A percentile compares a stretch with the other conserved stretches of the same genome.
phyloP scores from a whole-genome alignment of 2,113 vertebrate genomes.

The Ochotona curzoniae region DNA sequence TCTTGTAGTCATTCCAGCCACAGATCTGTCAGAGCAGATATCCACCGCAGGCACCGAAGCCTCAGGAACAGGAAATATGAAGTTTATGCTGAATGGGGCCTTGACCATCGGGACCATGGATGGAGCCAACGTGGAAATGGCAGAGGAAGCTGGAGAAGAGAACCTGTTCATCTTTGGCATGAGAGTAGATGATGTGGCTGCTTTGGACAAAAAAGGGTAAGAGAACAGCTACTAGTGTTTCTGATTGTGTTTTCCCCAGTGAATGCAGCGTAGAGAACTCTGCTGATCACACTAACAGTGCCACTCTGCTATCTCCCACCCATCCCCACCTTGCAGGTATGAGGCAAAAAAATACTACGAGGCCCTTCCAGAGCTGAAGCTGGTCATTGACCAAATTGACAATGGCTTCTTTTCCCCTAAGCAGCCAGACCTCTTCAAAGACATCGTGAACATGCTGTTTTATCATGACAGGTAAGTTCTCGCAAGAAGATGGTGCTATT shows the following conservation, averaged over 20 bases:
- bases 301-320: neutral
- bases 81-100: conserved; percentile 99
- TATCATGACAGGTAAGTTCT: conserved; percentile 92
- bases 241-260: neutral
- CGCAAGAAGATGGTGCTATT: too few species aligned
- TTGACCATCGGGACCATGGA: conserved; percentile 99
- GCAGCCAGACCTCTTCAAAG: conserved; percentile 93
- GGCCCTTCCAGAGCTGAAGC: conserved; percentile 91
- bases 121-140: conserved; percentile 99
- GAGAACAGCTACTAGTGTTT: conserved; percentile 59
- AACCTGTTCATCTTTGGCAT: conserved; percentile 99
- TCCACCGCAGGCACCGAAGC: conserved; percentile 98
- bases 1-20: conserved; percentile 95
- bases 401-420: conserved; percentile 93
- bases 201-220: conserved; percentile 94
- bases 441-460: conserved; percentile 95
- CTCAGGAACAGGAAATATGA: conserved; percentile 98
- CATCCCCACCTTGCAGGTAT: conserved; percentile 86
- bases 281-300: neutral
- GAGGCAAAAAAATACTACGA: conserved; percentile 92
- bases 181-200: conserved; percentile 93
- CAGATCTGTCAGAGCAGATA: conserved; percentile 97
- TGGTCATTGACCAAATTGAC: conserved; percentile 94
- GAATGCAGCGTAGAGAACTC: neutral
- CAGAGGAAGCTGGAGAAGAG: conserved; percentile 96